phyloP scores from a whole-genome alignment of 2,888 invertebrate species.

The Cremastinae sp. region DNA sequence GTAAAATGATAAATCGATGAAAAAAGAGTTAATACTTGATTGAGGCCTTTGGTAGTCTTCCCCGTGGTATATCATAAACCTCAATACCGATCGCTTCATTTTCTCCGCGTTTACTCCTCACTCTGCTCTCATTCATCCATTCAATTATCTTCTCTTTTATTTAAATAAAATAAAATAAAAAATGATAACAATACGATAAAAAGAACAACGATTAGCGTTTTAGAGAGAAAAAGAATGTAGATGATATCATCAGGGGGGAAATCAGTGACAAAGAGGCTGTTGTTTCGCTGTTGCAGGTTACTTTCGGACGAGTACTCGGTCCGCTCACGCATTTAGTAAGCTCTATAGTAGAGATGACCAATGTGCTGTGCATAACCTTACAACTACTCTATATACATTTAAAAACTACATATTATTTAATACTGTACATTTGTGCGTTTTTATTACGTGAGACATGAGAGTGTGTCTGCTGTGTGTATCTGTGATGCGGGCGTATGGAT shows the following conservation, averaged over 20 bases:
- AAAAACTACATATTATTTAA: conserved; percentile 57
- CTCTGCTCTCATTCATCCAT: background rate
- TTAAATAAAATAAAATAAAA: background rate
- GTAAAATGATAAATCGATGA: conserved; percentile 7
- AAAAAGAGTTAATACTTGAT: conserved; percentile 13
- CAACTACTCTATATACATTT: conserved; percentile 59
- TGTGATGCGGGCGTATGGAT: conserved; percentile 47
- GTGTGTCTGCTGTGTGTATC: background rate
- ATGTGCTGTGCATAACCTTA: conserved; percentile 75
- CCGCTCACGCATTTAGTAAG: conserved; percentile 80
- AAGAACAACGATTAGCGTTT: background rate
- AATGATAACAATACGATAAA: background rate
- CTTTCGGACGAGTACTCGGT: conserved; percentile 80
- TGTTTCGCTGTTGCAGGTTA: conserved; percentile 80
- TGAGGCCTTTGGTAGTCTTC: conserved; percentile 21
- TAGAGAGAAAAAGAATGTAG: conserved; percentile 49
- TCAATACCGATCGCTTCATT: background rate
- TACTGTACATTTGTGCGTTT: conserved; percentile 30
- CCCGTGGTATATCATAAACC: background rate
- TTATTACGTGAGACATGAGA: background rate
- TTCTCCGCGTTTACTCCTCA: background rate
- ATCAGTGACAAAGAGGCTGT: conserved; percentile 76
- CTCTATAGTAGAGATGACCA: conserved; percentile 74
- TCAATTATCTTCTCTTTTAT: background rate
- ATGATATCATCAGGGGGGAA: conserved; percentile 63